These are phyloP conservation scores for Hydraecia micacea DNA, from an alignment of 2,888 invertebrate genomes.

Conservation along the genomic window DNA sequence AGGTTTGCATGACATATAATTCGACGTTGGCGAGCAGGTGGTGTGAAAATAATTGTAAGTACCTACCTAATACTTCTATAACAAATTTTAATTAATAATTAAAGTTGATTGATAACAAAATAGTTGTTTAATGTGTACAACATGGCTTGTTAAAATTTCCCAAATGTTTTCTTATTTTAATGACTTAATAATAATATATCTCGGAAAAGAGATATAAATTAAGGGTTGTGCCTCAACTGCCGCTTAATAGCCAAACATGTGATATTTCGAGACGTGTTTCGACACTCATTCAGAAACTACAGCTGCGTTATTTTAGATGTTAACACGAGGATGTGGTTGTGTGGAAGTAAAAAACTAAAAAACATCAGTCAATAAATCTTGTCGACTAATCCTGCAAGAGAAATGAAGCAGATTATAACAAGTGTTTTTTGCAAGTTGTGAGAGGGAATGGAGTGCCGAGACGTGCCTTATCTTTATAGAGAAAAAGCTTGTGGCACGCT, in stretches of 20 bases:
- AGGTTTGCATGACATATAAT: too few relatives aligned
- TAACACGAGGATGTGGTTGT: constrained; percentile 66
- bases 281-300: constrained; percentile 64
- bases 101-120: constrained; percentile 23
- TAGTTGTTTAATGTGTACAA: constrained; percentile 7
- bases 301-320: constrained; percentile 66
- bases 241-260: constrained; percentile 60
- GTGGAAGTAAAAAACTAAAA: constrained; percentile 63
- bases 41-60: too few relatives aligned
- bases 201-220: constrained; percentile 48
- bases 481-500: constrained; percentile 59
- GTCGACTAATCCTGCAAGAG: constrained; percentile 74
- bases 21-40: too few relatives aligned
- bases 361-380: constrained; percentile 74
- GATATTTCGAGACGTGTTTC: constrained; percentile 64
- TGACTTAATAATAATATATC: constrained; percentile 47
- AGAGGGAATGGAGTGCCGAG: constrained; percentile 67
- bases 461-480: constrained; percentile 85
- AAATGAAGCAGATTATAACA: constrained; percentile 71
- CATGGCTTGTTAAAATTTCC: constrained; percentile 13
- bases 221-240: constrained; percentile 48
- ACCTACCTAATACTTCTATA: background rate
- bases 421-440: constrained; percentile 70
- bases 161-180: constrained; percentile 34
- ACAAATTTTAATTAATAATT: background rate